phyloP scores from a whole-genome alignment of 2,113 vertebrate genomes.

The Ptilorrhoa leucosticta region DNA sequence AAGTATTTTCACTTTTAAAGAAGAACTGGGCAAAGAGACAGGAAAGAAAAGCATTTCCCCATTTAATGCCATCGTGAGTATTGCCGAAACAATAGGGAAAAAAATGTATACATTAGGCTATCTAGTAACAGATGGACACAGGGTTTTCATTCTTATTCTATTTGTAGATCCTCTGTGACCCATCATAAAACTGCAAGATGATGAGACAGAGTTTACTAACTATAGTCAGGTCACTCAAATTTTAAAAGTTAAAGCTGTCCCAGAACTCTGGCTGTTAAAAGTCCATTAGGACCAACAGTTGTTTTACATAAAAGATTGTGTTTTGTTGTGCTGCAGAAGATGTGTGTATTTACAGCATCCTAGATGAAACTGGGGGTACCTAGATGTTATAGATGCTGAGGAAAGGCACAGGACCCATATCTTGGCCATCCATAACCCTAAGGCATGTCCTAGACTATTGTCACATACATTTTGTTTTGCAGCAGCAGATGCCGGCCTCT shows the following conservation, averaged over 20 bases:
- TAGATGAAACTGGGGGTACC: not conserved
- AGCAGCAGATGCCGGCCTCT: not conserved
- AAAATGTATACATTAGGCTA: not conserved
- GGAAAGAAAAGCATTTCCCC: not conserved
- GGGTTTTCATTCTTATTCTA: not conserved
- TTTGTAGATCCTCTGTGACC: not conserved
- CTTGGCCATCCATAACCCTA: not conserved
- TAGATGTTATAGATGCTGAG: not conserved
- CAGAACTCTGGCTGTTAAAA: not conserved
- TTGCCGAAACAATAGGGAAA: not conserved
- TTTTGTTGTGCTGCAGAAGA: not conserved
- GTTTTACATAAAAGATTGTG: not conserved
- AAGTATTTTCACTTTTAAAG: not conserved
- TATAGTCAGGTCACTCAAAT: not conserved
- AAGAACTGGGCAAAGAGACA: not conserved
- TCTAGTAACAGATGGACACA: not conserved
- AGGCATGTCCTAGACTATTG: not conserved
- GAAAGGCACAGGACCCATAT: not conserved
- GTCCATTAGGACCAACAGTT: not conserved
- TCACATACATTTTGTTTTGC: rapidly evolving
- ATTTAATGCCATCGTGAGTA: not conserved
- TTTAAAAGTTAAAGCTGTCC: not conserved
- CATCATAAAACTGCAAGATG: not conserved
- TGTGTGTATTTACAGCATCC: not conserved
- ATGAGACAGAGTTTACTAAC: not conserved